These are phyloP conservation scores for Schrankia costaestrigalis DNA, from an alignment of 2,888 invertebrate species.

Conservation along the genomic window DNA sequence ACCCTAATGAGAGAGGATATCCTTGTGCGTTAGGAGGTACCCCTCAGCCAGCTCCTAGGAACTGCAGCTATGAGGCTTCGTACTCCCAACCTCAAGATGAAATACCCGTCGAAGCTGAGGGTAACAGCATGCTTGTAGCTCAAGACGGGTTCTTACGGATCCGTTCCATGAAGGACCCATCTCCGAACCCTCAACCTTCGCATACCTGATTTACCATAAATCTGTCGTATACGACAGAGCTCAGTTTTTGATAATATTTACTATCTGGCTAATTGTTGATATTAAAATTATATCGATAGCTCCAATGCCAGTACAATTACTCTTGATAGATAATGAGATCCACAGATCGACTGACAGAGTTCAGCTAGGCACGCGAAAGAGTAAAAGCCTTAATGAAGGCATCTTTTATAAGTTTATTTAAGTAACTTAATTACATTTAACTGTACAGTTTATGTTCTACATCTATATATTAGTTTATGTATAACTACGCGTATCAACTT, in stretches of 20 bases:
- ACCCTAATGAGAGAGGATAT: conserved; percentile 65
- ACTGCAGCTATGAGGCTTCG: conserved; percentile 74
- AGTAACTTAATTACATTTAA: conserved; percentile 29
- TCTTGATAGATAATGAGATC: conserved; percentile 9
- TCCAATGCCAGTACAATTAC: conserved; percentile 19
- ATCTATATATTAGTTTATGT: conserved; percentile 27
- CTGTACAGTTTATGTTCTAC: conserved; percentile 27
- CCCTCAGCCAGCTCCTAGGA: conserved; percentile 76
- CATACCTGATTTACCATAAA: conserved; percentile 73
- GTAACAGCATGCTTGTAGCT: conserved; percentile 91
- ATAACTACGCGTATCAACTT: conserved; percentile 24
- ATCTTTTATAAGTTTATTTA: conserved; percentile 29
- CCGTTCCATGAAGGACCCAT: conserved; percentile 83
- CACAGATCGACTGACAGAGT: conserved; percentile 5
- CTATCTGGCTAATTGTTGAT: conserved; percentile 19
- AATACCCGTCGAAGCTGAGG: conserved; percentile 69
- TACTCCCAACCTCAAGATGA: conserved; percentile 80
- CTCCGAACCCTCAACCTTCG: conserved; percentile 45
- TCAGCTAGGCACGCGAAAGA: conserved; percentile 6
- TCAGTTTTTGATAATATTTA: conserved; percentile 59
- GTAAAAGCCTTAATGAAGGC: conserved; percentile 18
- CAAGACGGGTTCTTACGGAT: conserved; percentile 95
- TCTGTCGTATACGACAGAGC: conserved; percentile 64
- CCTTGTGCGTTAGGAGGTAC: conserved; percentile 64
- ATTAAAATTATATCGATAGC: conserved; percentile 22